Conservation (phyloP, 2,888 invertebrate genomes). For the Listrodromus nycthemerus region DNA sequence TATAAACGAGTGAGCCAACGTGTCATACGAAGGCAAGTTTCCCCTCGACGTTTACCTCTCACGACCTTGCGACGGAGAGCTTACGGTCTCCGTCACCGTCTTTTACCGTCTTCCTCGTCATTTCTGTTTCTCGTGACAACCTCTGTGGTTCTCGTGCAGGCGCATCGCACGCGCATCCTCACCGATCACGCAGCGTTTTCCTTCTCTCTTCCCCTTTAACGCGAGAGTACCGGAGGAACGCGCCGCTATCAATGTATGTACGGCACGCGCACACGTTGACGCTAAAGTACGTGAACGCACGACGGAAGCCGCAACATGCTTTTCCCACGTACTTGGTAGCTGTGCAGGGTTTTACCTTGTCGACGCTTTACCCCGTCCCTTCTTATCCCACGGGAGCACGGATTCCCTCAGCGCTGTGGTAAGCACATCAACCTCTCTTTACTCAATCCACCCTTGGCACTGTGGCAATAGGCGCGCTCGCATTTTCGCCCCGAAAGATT, state of each 20-base stretch:
- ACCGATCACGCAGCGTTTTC: neutral
- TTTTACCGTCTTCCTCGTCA: slow-evolving; percentile 29
- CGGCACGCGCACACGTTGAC: neutral
- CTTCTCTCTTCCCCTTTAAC: neutral
- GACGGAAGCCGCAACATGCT: slow-evolving; percentile 23
- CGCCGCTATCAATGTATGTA: neutral
- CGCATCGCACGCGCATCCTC: neutral
- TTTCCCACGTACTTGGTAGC: slow-evolving; percentile 31
- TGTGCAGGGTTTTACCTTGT: neutral
- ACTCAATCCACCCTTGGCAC: slow-evolving; percentile 20
- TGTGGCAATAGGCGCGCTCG: slow-evolving; percentile 48
- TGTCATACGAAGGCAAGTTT: slow-evolving; percentile 58
- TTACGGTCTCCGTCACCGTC: slow-evolving; percentile 30
- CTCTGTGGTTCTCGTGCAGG: slow-evolving; percentile 23
- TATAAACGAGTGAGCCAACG: slow-evolving; percentile 55
- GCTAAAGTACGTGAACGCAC: neutral
- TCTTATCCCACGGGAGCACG: neutral
- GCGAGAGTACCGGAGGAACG: neutral
- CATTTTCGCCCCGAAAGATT: slow-evolving; percentile 73
- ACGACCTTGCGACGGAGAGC: slow-evolving; percentile 53
- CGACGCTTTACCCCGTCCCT: slow-evolving; percentile 11
- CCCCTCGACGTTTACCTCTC: slow-evolving; percentile 47
- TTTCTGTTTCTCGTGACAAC: slow-evolving; percentile 25
- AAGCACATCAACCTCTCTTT: slow-evolving; percentile 8
- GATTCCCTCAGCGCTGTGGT: neutral